phyloP scores from a whole-genome alignment of 2,797 vertebrate genomes.

The Vespertilio murinus region DNA sequence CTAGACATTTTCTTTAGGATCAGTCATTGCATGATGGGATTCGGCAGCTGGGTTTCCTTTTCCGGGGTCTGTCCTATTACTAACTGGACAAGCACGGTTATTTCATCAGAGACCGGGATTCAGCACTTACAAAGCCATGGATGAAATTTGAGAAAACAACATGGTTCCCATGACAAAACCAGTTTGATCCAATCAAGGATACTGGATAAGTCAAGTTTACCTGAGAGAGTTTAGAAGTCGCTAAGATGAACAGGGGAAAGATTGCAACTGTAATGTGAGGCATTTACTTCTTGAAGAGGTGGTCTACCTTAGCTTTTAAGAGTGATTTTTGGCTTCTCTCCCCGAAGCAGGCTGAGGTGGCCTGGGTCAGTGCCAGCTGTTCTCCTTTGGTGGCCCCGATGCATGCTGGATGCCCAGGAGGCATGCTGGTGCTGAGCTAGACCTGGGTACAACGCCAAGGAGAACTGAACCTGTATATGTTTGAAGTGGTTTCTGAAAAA shows the following conservation, averaged over 20 bases:
- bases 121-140: background rate
- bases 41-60: conserved; percentile 38
- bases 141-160: conserved; percentile 24
- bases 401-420: background rate
- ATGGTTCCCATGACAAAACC: background rate
- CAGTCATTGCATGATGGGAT: background rate
- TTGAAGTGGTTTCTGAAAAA: background rate
- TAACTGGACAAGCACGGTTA: background rate
- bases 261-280: background rate
- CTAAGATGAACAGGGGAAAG: background rate
- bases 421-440: background rate
- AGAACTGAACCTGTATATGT: background rate
- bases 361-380: background rate
- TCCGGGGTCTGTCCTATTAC: background rate
- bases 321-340: background rate
- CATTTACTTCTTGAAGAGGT: background rate
- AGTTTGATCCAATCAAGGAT: background rate
- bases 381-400: background rate
- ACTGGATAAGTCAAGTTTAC: background rate
- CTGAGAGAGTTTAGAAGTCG: background rate
- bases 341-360: background rate
- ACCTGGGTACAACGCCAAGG: background rate
- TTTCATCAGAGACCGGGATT: conserved; percentile 23
- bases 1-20: conserved; percentile 52
- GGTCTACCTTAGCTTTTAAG: background rate